Conservation (phyloP, 2,888 invertebrate species). For the Beris morrisii region DNA sequence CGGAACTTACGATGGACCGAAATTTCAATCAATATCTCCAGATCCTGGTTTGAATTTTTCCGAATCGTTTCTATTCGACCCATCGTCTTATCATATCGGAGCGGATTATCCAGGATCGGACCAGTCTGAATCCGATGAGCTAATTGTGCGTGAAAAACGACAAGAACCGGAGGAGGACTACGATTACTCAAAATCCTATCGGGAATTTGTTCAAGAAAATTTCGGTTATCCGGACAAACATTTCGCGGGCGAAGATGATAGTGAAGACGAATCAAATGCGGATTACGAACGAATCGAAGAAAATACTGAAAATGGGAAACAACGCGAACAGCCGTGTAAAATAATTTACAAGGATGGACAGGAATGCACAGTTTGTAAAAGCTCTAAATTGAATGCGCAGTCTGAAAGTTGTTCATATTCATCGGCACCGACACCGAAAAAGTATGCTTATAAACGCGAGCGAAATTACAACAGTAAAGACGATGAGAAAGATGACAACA, state of each 20-base stretch:
- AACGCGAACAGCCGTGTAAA: conserved; percentile 66
- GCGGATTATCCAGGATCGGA: neutral
- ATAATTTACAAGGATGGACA: conserved; percentile 64
- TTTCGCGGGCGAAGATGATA: conserved; percentile 3
- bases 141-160: conserved; percentile 7
- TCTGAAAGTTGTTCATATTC: conserved; percentile 81
- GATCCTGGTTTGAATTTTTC: conserved; percentile 16
- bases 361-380: conserved; percentile 71
- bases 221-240: conserved; percentile 19
- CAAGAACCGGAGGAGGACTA: conserved; percentile 18
- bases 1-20: neutral
- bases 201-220: conserved; percentile 35
- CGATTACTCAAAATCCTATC: conserved; percentile 34
- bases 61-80: neutral
- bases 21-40: neutral
- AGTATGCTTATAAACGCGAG: conserved; percentile 68
- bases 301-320: conserved; percentile 63
- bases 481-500: conserved; percentile 41
- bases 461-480: conserved; percentile 65
- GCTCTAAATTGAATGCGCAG: conserved; percentile 72
- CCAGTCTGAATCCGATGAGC: neutral
- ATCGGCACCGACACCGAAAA: conserved; percentile 70
- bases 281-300: conserved; percentile 63
- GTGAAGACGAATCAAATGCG: conserved; percentile 9
- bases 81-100: too few relatives aligned